Base-by-base conservation (phyloP, 2,113 vertebrate genomes). In the Girardinichthys multiradiatus region DNA sequence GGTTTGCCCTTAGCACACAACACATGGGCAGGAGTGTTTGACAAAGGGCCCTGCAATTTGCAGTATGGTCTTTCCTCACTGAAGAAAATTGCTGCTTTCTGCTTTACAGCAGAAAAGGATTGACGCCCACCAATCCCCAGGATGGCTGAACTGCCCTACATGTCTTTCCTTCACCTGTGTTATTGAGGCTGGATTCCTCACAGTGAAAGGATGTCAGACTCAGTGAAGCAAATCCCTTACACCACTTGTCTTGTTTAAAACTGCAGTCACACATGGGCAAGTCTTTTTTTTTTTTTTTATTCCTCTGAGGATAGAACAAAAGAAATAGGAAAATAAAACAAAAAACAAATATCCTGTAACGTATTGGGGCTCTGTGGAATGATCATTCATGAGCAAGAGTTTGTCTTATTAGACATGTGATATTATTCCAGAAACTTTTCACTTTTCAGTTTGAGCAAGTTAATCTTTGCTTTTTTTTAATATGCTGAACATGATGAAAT, bases 221-320 rank as follows among this genome's bases (percentile, higher is more conserved):
- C 60, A 54, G 29, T 69, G 27, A 31, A 54, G 69, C 59, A 37
- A 30, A 64, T 30, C 12, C 30, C 74, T 62, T 27, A 68, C 72
- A 68, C 6, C 72, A 60, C 58, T 76, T 54, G 21, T n/a, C 37
- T 69, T 79, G 72, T 72, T 83, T 67, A 64, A 83, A 75, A 59
- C 59, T 75, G 64, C 15, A 67, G 63, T 48, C 24, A 30, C 19
- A n/a, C 8, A 10, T n/a, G 1, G 21, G 48, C 24, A 6, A 14
- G 14, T 48, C 17, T 19, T 7, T 51, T 51, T 51, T 3, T 10
- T 45, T 3, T 10, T 45, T 45, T 15, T 45, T 54, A 21, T 54
- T 54, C 48, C 48, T n/a, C 21, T 54, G 48, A 54, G 48, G 21
- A n/a, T 54, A 11, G 24, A 54, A n/a, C 24, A 54, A n/a, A 54